phyloP scores from a whole-genome alignment of 1,140 invertebrate genomes.

The Habropoda laboriosa region DNA sequence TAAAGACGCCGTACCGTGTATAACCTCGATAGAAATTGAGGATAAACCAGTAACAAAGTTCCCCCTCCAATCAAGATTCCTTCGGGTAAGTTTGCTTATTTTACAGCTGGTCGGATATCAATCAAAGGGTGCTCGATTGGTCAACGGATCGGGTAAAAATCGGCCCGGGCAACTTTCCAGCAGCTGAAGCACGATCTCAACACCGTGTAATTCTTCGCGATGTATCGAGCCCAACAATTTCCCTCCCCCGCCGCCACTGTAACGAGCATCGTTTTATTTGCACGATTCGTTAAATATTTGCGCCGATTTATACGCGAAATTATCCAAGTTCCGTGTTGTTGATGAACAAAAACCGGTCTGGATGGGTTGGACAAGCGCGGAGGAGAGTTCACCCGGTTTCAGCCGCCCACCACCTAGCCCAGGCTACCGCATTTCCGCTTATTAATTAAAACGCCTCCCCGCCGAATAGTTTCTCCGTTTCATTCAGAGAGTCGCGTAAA shows the following conservation, averaged over 20 bases:
- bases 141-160: not conserved
- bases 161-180: too few species aligned
- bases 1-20: too few species aligned
- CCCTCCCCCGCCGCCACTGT: too few species aligned
- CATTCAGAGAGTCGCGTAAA: constrained; percentile 37
- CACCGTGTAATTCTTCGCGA: too few species aligned
- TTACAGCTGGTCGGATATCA: not conserved
- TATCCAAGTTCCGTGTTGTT: not conserved
- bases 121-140: not conserved
- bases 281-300: constrained; percentile 35
- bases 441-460: constrained; percentile 38
- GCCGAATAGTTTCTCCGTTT: constrained; percentile 13
- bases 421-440: constrained; percentile 19
- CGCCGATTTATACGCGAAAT: constrained; percentile 9
- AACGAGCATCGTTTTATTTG: constrained; percentile 30
- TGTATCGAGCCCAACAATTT: too few species aligned
- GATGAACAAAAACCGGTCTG: not conserved
- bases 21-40: not conserved
- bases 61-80: not conserved
- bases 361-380: too few species aligned
- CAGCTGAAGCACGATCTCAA: too few species aligned
- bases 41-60: not conserved
- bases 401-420: too few species aligned
- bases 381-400: too few species aligned
- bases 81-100: not conserved